Percentiles rank a stretch among this genome's conserved stretches.
phyloP scores from a whole-genome alignment of 2,888 invertebrate species.

The Rhimphoctona megacephalus region DNA sequence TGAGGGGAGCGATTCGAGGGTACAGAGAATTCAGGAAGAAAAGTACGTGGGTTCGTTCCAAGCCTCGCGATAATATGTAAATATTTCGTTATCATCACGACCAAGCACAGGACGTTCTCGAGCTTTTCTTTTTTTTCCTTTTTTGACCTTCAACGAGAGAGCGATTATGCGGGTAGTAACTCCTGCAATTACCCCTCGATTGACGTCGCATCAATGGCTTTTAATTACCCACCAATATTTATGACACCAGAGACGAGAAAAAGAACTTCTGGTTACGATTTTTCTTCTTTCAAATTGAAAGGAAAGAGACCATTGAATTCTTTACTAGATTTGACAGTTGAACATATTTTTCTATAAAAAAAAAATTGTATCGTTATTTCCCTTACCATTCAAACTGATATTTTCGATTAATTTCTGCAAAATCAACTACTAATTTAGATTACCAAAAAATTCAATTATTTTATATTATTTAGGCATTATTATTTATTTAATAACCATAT shows the following conservation, averaged over 20 bases:
- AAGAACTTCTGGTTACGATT: background rate
- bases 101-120: slow-evolving; percentile 63
- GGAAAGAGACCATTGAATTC: background rate
- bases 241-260: slow-evolving; percentile 76
- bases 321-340: background rate
- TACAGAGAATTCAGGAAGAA: slow-evolving; percentile 29
- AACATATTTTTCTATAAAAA: background rate
- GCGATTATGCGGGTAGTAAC: slow-evolving; percentile 83
- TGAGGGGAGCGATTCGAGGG: slow-evolving; percentile 3
- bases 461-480: background rate
- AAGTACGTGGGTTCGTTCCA: slow-evolving; percentile 43
- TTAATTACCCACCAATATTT: slow-evolving; percentile 83
- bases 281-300: background rate
- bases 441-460: background rate
- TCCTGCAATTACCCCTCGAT: slow-evolving; percentile 82
- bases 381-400: background rate
- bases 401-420: background rate
- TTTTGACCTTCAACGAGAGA: slow-evolving; percentile 68
- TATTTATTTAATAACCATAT: background rate
- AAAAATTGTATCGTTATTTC: no score
- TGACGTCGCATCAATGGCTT: slow-evolving; percentile 84
- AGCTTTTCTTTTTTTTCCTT: slow-evolving; percentile 68
- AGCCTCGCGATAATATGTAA: slow-evolving; percentile 83
- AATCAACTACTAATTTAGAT: background rate
- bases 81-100: slow-evolving; percentile 83